Evolutionary conservation across 2,113 vertebrate genomes (phyloP), one percentile per base, ranked within the genome.

Genomic region (Sinosuthora webbiana): DNA sequence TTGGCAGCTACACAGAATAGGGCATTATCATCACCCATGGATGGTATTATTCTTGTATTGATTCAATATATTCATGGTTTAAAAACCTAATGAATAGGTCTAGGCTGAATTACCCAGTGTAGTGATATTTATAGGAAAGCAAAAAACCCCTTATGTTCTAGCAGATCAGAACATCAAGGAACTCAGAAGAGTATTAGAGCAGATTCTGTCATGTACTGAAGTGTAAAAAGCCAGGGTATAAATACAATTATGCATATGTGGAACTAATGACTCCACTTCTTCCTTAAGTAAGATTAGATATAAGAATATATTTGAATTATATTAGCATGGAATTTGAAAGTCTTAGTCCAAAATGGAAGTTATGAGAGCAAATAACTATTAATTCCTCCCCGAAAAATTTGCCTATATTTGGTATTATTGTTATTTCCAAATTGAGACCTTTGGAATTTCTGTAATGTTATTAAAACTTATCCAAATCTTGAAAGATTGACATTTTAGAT

Each of bases 401-500:
- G 83, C 31, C 87, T 92, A 50, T 95, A 83, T 20, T 94, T 94
- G 91, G 52, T 92, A 92, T 95, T 96, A 94, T 85, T 95, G 37
- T 92, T 94, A 71, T 56, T 95, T 94, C 93, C 87, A 90, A 96
- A 92, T 39, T 47, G 83, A 97, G 77, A 52, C 33, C 41, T 89
- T 83, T 82, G 74, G 78, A 73, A 94, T 94, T 93, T 96, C 87
- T 95, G 75, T 97, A 95, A 95, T 91, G 84, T 83, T 97, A 87
- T 95, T 96, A 94, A 93, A 97, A 84, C 45, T 62, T 93, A 95
- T 93, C 80, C 86, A 90, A 77, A 93, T 89, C 78, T 91, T 95
- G 84, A 96, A 97, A 96, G 95, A 68, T 47, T 95, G 97, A 90
- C 85, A 83, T 90, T 97, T 92, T 53, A 69, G 74, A 97, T 95